Base-by-base conservation (phyloP, 2,113 vertebrate species). In the Parotia lawesii region DNA sequence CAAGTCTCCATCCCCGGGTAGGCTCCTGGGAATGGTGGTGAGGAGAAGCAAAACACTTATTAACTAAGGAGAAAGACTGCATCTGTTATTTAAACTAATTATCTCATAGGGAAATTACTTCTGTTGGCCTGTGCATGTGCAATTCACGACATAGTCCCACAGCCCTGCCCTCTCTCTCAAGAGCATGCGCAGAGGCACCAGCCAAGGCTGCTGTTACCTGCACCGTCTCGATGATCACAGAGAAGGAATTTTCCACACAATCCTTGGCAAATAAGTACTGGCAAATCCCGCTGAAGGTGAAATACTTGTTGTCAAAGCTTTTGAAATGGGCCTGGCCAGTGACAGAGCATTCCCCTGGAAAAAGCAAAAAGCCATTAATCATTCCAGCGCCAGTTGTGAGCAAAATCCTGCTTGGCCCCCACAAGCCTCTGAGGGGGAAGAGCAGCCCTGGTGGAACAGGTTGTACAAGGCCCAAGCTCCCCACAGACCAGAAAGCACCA, bases 311-410 rank as follows among this genome's bases (percentile, higher is more conserved):
- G 93, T 99, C 99, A 54, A 99, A 99, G 75, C 98, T 99, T 97
- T 99, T 99, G 97, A 99, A 99, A 97, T 99, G 99, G 51, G 99
- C 98, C 51, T 99, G 99, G 53, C 99, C 99, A 1, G 98, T 98
- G 95, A 99, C 98, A 50, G 99, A 97, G 92, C 99, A 99, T 87
- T 99, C 99, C 25, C 99, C 99, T 99, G 81, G 50, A 90, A 60
- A 80, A 85, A 3, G 5, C 22, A 80, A 42, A 84, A 47, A 44
- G 10, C 6, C 42, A n/a, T 61, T 53, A 64, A 58, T 69, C 11
- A 71, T 20, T 28, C 12, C 20, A 19, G 51, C 35, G 54, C 29
- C 15, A 35, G 16, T 0, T 47, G 16, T 0, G 0, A 75, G 29
- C 22, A 91, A 51, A 64, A 37, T 42, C 38, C 48, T 80, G 24